Conservation (phyloP, 2,888 invertebrate genomes). For the Trissoscelio sp. region DNA sequence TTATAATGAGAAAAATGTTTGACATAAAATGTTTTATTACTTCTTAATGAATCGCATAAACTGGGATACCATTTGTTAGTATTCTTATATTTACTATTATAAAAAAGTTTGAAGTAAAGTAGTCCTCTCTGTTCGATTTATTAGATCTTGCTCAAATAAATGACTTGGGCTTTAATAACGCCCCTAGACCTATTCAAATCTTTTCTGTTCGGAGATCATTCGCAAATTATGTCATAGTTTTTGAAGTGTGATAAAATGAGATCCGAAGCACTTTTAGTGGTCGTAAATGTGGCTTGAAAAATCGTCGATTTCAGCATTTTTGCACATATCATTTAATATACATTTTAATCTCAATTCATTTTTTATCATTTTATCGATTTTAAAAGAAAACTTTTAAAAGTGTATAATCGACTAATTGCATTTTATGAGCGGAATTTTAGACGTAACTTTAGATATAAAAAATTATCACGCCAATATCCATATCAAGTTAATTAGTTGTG, state of each 20-base stretch:
- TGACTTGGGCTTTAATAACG: conserved; percentile 32
- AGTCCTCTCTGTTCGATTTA: conserved; percentile 46
- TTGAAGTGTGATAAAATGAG: conserved; percentile 30
- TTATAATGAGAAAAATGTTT: too few relatives aligned
- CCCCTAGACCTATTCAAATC: conserved; percentile 20
- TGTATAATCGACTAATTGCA: too few relatives aligned
- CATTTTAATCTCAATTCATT: conserved; percentile 23
- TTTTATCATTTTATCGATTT: neutral
- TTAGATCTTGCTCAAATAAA: conserved; percentile 32
- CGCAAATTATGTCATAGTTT: conserved; percentile 46
- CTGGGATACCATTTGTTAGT: too few relatives aligned
- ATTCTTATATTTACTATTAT: too few relatives aligned
- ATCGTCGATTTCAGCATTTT: conserved; percentile 12
- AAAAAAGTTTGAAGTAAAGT: too few relatives aligned
- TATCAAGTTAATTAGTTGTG: too few relatives aligned
- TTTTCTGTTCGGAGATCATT: conserved; percentile 30
- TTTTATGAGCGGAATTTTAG: too few relatives aligned
- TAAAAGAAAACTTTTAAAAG: too few relatives aligned
- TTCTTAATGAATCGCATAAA: too few relatives aligned
- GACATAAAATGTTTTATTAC: too few relatives aligned
- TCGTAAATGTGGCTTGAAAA: neutral
- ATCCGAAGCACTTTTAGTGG: conserved; percentile 18
- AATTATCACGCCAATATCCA: too few relatives aligned
- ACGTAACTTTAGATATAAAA: too few relatives aligned
- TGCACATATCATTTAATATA: conserved; percentile 20